These are phyloP conservation scores for Oikopleura dioica DNA, from an alignment of 23 tunicate genomes.

Conservation along the genomic window DNA sequence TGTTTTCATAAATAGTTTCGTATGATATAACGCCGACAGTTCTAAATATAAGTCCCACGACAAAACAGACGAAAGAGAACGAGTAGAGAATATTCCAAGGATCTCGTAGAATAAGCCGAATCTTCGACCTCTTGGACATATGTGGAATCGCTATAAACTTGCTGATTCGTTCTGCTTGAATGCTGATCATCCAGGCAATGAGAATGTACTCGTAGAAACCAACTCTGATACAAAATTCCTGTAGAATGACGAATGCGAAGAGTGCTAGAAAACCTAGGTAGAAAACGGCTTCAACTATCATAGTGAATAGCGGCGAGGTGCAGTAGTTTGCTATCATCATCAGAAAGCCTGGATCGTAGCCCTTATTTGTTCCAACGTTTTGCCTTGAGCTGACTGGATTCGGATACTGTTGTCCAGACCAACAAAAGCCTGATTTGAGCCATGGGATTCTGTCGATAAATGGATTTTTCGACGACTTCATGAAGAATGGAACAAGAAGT, in stretches of 20 bases:
- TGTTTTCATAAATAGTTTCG: neutral
- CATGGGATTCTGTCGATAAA: neutral
- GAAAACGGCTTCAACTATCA: too few relatives aligned
- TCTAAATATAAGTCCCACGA: neutral
- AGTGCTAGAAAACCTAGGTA: neutral
- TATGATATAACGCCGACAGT: neutral
- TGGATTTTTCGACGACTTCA: neutral
- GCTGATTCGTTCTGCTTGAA: neutral
- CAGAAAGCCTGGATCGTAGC: too few relatives aligned
- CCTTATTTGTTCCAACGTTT: too few relatives aligned
- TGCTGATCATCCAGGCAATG: neutral
- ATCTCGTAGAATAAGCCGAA: neutral
- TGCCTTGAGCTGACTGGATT: too few relatives aligned
- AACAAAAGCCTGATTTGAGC: neutral
- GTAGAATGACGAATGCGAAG: neutral
- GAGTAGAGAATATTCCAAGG: neutral
- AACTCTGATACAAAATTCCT: neutral
- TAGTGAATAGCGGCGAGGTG: too few relatives aligned
- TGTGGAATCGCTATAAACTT: neutral
- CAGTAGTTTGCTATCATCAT: too few relatives aligned
- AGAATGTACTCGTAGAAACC: neutral
- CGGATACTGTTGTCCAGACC: too few relatives aligned
- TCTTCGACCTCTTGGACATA: neutral
- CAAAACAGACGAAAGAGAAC: neutral
- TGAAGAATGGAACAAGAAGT: constrained; percentile 16